Evolutionary conservation across 2,888 invertebrate species (phyloP), one percentile per base, ranked within the genome.

Genomic region (Encarsia formosa): DNA sequence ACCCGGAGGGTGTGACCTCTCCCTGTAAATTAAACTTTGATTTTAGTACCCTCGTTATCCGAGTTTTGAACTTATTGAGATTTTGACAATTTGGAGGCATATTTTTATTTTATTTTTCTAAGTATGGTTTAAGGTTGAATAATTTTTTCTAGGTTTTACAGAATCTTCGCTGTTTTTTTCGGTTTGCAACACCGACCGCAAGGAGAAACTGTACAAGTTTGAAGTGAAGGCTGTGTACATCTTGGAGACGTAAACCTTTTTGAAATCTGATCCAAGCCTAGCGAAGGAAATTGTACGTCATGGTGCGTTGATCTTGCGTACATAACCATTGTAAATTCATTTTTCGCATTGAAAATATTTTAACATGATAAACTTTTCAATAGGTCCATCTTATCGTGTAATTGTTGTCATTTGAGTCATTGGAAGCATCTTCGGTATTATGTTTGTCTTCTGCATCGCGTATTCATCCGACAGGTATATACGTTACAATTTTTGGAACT

Each of bases 231-330:
- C 76, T 23, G 68, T 76, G 9, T 77, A 77, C 46, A 50, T 71
- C 13, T 48, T 2, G 61, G 68, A 44, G 59, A 65, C 23, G 53
- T 55, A 38, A 64, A 67, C 59, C 64, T 71, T 13, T 60, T 63
- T 38, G 77, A 76, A n/a, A 71, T 70, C 1, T 77, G 77, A 77
- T 76, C 76, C 6, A 63, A 64, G 5, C 56, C 69, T 31, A 75
- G 73, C 2, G 73, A 73, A 55, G 71, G 71, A 46, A 74, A 68
- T 49, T 76, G 76, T 59, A 73, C 69, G 64, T 34, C 64, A 66
- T 55, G 70, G 75, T 72, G 61, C 59, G 59, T 57, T 18, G 18
- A 16, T 16, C 13, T n/a, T n/a, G n/a, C n/a, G n/a, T n/a, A n/a
- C n/a, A n/a, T n/a, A n/a, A n/a, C n/a, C n/a, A n/a, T n/a, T n/a